A percentile compares a stretch with the other conserved stretches of the same genome.
Conservation (phyloP, 2,113 vertebrate species). For the Ahaetulla prasina region DNA sequence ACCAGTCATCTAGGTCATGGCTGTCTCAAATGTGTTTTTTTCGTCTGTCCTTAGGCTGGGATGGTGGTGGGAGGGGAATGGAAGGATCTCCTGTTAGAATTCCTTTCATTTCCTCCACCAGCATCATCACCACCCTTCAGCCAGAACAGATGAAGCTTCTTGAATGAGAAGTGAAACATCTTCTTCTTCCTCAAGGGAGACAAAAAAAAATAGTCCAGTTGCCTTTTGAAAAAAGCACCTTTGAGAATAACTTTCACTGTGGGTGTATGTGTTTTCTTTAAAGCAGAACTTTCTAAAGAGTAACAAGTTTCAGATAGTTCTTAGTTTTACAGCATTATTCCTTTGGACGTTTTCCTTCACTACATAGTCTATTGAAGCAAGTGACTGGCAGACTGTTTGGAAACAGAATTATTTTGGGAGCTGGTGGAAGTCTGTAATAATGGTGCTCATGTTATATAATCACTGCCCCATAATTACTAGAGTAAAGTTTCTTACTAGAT, state of each 20-base stretch:
- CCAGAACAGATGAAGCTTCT: not conserved
- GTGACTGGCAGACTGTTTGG: constrained; percentile 52
- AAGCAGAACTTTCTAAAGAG: not conserved
- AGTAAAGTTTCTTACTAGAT: constrained; percentile 43
- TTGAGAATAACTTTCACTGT: not conserved
- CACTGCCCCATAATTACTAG: constrained; percentile 43
- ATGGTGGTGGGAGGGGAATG: not conserved
- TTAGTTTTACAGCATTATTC: not conserved
- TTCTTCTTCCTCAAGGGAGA: not conserved
- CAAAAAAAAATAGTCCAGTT: not conserved
- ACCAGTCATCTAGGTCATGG: not conserved
- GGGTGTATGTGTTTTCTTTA: not conserved
- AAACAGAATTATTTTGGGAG: constrained; percentile 62
- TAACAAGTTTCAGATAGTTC: not conserved
- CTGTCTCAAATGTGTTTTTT: not conserved
- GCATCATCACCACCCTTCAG: not conserved
- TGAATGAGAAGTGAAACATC: not conserved
- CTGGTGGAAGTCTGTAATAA: constrained; percentile 38
- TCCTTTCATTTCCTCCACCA: not conserved
- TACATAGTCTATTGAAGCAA: constrained; percentile 40
- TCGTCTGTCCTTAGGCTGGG: not conserved
- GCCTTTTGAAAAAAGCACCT: not conserved
- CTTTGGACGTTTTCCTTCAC: not conserved
- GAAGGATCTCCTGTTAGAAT: not conserved
- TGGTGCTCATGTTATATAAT: constrained; percentile 46